phyloP scores from a whole-genome alignment of 1,140 invertebrate species.

The Trinorchestia longiramus region DNA sequence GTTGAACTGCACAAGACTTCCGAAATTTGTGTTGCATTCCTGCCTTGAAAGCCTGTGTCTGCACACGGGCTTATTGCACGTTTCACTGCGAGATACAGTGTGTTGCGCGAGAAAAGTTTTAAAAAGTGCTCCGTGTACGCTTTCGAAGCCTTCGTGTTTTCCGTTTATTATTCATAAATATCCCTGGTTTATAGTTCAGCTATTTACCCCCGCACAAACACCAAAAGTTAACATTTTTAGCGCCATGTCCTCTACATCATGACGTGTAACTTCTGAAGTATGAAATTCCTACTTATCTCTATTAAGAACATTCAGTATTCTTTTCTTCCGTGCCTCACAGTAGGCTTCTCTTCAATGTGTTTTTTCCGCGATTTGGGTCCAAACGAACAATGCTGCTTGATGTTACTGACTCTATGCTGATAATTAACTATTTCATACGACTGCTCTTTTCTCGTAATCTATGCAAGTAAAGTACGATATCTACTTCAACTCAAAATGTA shows the following conservation, averaged over 20 bases:
- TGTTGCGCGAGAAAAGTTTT: neutral
- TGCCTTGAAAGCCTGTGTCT: neutral
- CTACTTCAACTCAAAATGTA: no score
- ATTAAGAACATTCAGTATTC: neutral
- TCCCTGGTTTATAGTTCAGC: neutral
- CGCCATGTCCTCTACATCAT: neutral
- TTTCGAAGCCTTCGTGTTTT: neutral
- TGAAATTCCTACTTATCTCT: neutral
- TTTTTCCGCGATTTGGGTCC: neutral
- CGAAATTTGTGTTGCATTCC: neutral
- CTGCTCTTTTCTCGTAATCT: neutral
- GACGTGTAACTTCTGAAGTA: neutral
- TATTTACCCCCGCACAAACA: neutral
- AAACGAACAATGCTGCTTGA: neutral
- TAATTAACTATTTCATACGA: neutral
- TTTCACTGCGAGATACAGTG: neutral
- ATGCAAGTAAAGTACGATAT: neutral
- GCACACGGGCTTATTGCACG: neutral
- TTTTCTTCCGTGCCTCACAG: neutral
- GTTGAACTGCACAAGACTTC: constrained; percentile 5
- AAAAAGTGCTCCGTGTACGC: neutral
- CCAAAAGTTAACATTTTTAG: neutral
- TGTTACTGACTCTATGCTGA: neutral
- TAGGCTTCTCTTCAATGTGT: neutral
- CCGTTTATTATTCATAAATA: neutral